Evolutionary conservation across 2,113 vertebrate species (phyloP).

Genomic region (Aspiorhynchus laticeps): DNA sequence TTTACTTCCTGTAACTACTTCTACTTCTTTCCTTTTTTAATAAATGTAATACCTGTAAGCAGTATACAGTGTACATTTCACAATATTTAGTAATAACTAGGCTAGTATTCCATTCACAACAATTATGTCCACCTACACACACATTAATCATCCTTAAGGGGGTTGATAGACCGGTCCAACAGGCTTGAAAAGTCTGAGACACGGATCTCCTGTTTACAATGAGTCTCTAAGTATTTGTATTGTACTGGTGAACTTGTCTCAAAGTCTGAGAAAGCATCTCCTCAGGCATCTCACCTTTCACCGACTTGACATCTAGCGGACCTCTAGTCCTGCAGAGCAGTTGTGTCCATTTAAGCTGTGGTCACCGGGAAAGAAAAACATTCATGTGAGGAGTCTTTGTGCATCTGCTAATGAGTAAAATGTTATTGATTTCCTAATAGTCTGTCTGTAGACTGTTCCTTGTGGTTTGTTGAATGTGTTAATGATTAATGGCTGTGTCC

Average conservation of each 20-base stretch:
- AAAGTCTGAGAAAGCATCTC: background rate
- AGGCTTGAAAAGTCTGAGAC: conserved; percentile 29
- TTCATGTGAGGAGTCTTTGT: background rate
- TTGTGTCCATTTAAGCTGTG: background rate
- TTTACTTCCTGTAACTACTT: background rate
- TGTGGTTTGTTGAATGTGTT: background rate
- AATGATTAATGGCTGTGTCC: background rate
- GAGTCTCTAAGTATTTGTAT: conserved; percentile 20
- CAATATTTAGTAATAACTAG: background rate
- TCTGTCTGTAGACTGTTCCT: background rate
- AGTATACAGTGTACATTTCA: background rate
- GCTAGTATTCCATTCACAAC: background rate
- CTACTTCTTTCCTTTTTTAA: background rate
- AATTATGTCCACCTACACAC: background rate
- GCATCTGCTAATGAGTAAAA: conserved; percentile 1
- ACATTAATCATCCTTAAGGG: background rate
- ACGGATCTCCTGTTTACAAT: background rate
- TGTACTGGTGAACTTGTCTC: conserved; percentile 4
- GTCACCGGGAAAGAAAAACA: background rate
- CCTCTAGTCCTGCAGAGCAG: background rate
- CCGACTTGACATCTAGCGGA: background rate
- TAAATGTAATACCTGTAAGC: background rate
- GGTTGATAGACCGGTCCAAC: conserved; percentile 34
- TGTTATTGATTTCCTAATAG: background rate
- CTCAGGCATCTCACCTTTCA: conserved; percentile 17